Percentiles rank a stretch among this genome's conserved stretches.
Conservation (phyloP, 2,113 vertebrate species). For the Leucopsar rothschildi region DNA sequence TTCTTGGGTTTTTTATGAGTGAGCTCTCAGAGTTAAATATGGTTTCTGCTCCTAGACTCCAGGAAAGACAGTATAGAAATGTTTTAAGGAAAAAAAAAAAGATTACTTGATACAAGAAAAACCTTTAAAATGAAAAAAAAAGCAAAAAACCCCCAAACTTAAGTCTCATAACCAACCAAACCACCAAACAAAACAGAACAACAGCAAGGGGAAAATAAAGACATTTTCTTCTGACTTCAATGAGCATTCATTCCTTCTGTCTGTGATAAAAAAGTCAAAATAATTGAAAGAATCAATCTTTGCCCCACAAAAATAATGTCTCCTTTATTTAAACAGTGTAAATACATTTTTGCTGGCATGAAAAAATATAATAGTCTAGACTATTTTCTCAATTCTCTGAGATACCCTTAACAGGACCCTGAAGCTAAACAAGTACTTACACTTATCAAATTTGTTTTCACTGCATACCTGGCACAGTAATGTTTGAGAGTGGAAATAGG, state of each 20-base stretch:
- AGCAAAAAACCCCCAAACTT: background rate
- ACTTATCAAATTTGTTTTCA: background rate
- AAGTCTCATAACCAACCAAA: background rate
- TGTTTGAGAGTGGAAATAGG: background rate
- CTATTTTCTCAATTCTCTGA: background rate
- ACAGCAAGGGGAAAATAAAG: background rate
- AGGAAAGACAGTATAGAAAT: background rate
- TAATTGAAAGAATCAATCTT: background rate
- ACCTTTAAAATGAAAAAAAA: background rate
- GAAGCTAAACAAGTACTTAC: background rate
- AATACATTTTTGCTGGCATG: background rate
- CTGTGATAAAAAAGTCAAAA: background rate
- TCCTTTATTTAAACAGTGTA: background rate
- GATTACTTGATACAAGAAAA: background rate
- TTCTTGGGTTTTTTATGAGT: background rate
- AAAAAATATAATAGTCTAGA: background rate
- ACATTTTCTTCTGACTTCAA: background rate
- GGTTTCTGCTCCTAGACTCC: background rate
- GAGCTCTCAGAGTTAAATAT: background rate
- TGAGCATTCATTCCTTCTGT: background rate
- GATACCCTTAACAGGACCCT: background rate
- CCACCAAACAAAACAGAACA: background rate
- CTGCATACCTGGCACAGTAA: background rate
- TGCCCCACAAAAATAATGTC: background rate
- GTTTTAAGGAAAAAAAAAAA: background rate